A percentile compares a stretch with the other conserved stretches of the same genome.
Evolutionary conservation across 2,797 vertebrate genomes (phyloP).

Genomic region (Schizopygopsis malacanthus): DNA sequence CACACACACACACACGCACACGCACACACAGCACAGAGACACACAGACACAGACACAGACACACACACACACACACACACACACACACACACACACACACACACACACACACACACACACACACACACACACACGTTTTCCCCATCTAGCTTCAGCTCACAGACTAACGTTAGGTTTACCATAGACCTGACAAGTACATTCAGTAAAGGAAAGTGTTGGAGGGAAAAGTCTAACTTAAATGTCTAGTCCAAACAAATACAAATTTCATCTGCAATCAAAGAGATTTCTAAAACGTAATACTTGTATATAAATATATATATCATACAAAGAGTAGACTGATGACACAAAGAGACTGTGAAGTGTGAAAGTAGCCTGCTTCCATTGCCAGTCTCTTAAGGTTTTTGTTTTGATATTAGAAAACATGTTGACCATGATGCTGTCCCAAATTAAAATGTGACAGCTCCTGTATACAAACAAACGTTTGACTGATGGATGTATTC

Average conservation of each 20-base stretch:
- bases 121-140: constrained; percentile 6
- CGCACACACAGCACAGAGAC: not conserved
- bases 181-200: constrained; percentile 74
- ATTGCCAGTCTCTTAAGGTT: not conserved
- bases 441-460: constrained; percentile 18
- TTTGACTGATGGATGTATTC: constrained; percentile 7
- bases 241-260: not conserved
- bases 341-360: not conserved
- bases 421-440: not conserved
- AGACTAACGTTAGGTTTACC: constrained; percentile 68
- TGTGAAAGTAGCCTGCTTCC: not conserved
- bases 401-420: not conserved
- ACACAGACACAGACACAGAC: not conserved
- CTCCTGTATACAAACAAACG: constrained; percentile 30
- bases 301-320: not conserved
- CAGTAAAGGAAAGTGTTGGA: constrained; percentile 46
- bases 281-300: not conserved
- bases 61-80: not conserved
- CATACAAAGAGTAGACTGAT: not conserved
- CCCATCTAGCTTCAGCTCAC: constrained; percentile 62
- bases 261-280: not conserved
- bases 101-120: not conserved
- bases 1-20: not conserved
- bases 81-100: not conserved
- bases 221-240: constrained; percentile 36